Conservation (phyloP, 1,140 invertebrate genomes). For the Sarcophaga peregrina region DNA sequence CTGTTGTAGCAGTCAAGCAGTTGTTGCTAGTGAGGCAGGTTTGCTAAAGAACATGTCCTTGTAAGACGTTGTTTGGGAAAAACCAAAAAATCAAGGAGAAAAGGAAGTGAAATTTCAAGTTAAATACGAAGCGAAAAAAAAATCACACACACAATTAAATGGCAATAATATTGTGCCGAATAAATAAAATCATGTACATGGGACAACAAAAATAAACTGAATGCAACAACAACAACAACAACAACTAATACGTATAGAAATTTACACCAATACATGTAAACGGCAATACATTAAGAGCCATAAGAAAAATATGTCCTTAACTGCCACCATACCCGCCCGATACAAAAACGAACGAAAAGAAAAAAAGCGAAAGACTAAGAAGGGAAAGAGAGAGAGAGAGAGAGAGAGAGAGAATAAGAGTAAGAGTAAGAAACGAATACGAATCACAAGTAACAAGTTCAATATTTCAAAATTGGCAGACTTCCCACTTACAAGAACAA, state of each 20-base stretch:
- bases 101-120: not conserved
- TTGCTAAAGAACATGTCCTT: not conserved
- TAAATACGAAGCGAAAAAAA: not conserved
- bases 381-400: too few species aligned
- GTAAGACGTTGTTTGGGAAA: not conserved
- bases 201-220: not conserved
- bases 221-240: too few species aligned
- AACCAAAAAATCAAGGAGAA: not conserved
- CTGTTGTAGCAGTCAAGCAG: not conserved
- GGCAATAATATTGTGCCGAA: not conserved
- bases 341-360: too few species aligned
- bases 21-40: not conserved
- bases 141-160: slow-evolving; percentile 1
- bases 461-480: slow-evolving; percentile 1
- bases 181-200: slow-evolving; percentile 4
- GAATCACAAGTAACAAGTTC: slow-evolving; percentile 6
- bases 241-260: not conserved
- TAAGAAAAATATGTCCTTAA: not conserved
- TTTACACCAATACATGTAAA: too few species aligned
- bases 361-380: too few species aligned
- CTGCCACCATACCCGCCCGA: not conserved
- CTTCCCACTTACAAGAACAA: not conserved
- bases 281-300: too few species aligned
- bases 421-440: not conserved
- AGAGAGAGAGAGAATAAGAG: too few species aligned